A percentile compares a stretch with the other conserved stretches of the same genome.
These are phyloP conservation scores for Lagocephalus sceleratus DNA, from an alignment of 2,797 vertebrate genomes.

Conservation along the genomic window DNA sequence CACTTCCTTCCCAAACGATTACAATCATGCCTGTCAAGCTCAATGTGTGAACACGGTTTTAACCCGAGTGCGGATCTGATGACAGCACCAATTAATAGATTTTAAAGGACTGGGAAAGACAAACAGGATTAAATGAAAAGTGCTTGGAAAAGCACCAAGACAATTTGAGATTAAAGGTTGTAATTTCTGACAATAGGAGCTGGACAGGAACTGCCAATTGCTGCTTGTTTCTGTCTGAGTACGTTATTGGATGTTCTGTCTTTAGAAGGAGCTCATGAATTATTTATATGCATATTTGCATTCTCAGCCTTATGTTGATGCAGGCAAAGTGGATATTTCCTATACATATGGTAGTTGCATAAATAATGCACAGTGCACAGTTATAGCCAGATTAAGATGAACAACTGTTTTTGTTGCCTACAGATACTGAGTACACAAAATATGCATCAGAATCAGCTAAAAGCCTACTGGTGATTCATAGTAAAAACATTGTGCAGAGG, in stretches of 20 bases:
- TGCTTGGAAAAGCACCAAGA: slow-evolving; percentile 18
- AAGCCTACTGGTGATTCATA: too few relatives aligned
- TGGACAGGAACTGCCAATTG: slow-evolving; percentile 28
- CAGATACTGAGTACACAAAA: too few relatives aligned
- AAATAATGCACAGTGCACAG: too few relatives aligned
- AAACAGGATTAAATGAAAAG: slow-evolving; percentile 17
- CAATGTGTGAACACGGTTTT: background rate
- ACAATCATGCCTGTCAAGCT: slow-evolving; percentile 5
- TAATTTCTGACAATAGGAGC: slow-evolving; percentile 34
- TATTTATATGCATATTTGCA: slow-evolving; percentile 46
- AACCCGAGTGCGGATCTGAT: background rate
- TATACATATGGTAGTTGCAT: slow-evolving; percentile 2
- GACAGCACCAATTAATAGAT: slow-evolving; percentile 5
- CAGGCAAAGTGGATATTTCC: slow-evolving; percentile 27
- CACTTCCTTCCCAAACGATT: slow-evolving; percentile 15
- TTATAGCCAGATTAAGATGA: too few relatives aligned
- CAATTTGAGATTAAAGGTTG: slow-evolving; percentile 39
- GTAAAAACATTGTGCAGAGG: too few relatives aligned
- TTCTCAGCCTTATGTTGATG: slow-evolving; percentile 16
- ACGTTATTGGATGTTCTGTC: slow-evolving; percentile 3
- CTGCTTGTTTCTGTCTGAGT: slow-evolving; percentile 9
- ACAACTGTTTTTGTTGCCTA: too few relatives aligned
- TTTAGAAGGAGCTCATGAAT: slow-evolving; percentile 30
- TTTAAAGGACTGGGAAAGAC: slow-evolving; percentile 23
- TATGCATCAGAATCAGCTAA: too few relatives aligned